A percentile compares a stretch with the other conserved stretches of the same genome.
phyloP scores from a whole-genome alignment of 2,113 vertebrate species.

The Myrmecobius fasciatus region DNA sequence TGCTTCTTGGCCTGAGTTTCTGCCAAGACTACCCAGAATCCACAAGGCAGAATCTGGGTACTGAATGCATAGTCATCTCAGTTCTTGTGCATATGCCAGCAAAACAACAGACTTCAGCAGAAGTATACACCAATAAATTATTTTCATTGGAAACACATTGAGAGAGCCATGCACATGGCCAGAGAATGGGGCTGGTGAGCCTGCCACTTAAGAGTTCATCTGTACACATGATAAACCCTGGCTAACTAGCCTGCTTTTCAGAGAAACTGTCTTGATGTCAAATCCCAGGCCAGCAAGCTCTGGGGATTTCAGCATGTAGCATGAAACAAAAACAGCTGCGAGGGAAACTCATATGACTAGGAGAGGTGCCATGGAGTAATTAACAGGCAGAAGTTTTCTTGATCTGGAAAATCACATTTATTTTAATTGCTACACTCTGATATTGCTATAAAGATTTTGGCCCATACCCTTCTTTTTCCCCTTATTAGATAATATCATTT shows the following conservation, averaged over 20 bases:
- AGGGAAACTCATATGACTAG: conserved; percentile 79
- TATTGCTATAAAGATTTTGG: conserved; percentile 74
- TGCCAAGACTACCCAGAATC: not conserved
- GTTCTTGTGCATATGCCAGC: not conserved
- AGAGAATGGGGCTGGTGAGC: conserved; percentile 59
- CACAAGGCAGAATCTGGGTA: conserved; percentile 19
- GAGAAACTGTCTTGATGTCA: conserved; percentile 75
- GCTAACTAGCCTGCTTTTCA: conserved; percentile 70
- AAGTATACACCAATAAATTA: conserved; percentile 64
- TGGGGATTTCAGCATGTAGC: conserved; percentile 74
- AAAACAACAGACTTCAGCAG: not conserved
- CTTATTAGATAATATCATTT: conserved; percentile 81
- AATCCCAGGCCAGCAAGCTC: conserved; percentile 75
- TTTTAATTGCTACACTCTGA: conserved; percentile 83
- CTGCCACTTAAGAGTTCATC: conserved; percentile 67
- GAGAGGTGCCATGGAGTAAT: conserved; percentile 81
- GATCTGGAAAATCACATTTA: conserved; percentile 87
- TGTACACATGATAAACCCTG: conserved; percentile 71
- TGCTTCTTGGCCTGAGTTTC: not conserved
- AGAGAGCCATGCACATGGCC: conserved; percentile 32
- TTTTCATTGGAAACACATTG: conserved; percentile 77
- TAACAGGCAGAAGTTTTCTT: conserved; percentile 76
- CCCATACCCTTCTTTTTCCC: conserved; percentile 64
- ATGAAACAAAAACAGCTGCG: conserved; percentile 87
- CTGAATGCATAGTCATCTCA: not conserved